Evolutionary conservation across 2,113 vertebrate species (phyloP).

Genomic region (Amphiprion ocellaris): DNA sequence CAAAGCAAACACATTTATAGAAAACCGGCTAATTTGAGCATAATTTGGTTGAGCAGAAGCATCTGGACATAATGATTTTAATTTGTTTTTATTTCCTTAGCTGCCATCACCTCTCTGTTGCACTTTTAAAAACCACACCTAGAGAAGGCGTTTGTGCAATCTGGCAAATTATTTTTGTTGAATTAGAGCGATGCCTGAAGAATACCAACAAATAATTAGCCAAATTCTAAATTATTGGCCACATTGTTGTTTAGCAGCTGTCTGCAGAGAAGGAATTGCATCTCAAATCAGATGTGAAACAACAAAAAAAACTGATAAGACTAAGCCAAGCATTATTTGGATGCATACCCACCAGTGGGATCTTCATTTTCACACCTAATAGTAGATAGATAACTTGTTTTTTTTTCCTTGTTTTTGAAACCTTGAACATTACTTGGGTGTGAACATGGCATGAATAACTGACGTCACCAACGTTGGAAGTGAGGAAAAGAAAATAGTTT

Average conservation of each 20-base stretch:
- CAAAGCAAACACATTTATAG: slow-evolving; percentile 5
- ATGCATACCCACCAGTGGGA: too few species aligned
- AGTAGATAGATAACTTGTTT: not conserved
- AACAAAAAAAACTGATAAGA: not conserved
- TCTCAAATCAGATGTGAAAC: not conserved
- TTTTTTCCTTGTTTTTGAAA: not conserved
- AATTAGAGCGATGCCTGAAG: not conserved
- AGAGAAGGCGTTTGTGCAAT: not conserved
- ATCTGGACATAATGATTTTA: slow-evolving; percentile 25
- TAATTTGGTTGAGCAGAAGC: slow-evolving; percentile 13
- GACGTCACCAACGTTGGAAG: not conserved
- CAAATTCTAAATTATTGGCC: slow-evolving; percentile 12
- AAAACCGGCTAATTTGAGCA: slow-evolving; percentile 27
- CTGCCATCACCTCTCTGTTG: slow-evolving; percentile 17
- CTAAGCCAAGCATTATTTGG: not conserved
- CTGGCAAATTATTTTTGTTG: slow-evolving; percentile 3
- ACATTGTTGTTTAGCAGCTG: slow-evolving; percentile 10
- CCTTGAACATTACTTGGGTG: not conserved
- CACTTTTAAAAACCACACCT: slow-evolving; percentile 9
- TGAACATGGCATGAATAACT: not conserved
- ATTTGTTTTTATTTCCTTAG: slow-evolving; percentile 33
- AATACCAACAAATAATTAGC: not conserved
- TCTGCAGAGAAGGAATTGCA: not conserved
- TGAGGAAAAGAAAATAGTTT: slow-evolving; percentile 16
- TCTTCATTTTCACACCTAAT: not conserved